phyloP scores from a whole-genome alignment of 2,888 invertebrate genomes.

The Amaurobius ferox region DNA sequence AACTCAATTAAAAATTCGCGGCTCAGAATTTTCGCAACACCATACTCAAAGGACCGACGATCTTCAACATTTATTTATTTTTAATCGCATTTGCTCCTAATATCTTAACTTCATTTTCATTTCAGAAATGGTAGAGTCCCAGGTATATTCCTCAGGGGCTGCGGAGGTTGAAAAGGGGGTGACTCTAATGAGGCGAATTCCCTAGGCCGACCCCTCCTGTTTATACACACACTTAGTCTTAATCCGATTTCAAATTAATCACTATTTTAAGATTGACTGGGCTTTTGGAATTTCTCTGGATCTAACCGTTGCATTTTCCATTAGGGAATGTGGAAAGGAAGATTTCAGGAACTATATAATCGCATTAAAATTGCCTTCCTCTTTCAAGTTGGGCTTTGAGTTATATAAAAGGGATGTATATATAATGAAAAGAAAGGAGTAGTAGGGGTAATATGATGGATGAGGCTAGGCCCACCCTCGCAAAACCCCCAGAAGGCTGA shows the following conservation, averaged over 20 bases:
- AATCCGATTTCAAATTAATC: constrained; percentile 72
- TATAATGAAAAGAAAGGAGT: constrained; percentile 39
- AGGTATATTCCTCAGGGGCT: neutral
- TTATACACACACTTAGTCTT: constrained; percentile 59
- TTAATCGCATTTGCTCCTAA: constrained; percentile 46
- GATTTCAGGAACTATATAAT: constrained; percentile 35
- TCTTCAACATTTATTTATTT: constrained; percentile 20
- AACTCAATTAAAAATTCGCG: neutral
- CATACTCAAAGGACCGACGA: too few species aligned
- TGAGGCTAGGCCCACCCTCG: constrained; percentile 12
- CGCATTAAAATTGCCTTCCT: constrained; percentile 68
- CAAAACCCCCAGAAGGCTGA: constrained; percentile 30
- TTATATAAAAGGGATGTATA: constrained; percentile 38
- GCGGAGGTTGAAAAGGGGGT: neutral
- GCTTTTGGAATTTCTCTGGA: constrained; percentile 44
- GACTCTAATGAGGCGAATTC: constrained; percentile 58
- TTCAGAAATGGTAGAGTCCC: neutral
- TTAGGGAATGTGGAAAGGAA: constrained; percentile 41
- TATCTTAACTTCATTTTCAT: constrained; percentile 53
- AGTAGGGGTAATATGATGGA: constrained; percentile 33
- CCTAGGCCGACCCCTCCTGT: constrained; percentile 25
- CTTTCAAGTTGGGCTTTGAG: constrained; percentile 25
- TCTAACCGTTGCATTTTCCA: constrained; percentile 41
- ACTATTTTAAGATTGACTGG: constrained; percentile 68
- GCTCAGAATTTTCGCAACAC: neutral